phyloP scores from a whole-genome alignment of 1,140 invertebrate species.

The Scaptomyza pallida region DNA sequence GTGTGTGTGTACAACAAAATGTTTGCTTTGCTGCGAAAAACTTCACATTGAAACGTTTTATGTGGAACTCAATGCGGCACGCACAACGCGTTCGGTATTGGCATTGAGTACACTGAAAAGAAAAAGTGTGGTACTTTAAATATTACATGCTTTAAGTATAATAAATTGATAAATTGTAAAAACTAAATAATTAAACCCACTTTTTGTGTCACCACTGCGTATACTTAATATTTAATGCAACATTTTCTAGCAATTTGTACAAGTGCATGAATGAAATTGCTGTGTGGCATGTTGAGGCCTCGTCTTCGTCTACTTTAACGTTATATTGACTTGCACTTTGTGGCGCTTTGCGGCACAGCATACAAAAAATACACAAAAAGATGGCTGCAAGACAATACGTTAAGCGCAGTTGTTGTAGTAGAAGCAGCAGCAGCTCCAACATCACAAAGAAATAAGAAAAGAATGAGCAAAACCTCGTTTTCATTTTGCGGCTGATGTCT shows the following conservation, averaged over 20 bases:
- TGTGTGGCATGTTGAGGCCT: conserved; percentile 15
- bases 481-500: conserved; percentile 49
- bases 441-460: too few species aligned
- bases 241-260: too few species aligned
- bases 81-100: conserved; percentile 37
- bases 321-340: conserved; percentile 75
- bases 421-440: too few species aligned
- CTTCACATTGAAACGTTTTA: conserved; percentile 38
- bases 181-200: too few species aligned
- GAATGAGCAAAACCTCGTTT: conserved; percentile 39
- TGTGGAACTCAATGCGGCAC: conserved; percentile 38
- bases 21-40: conserved; percentile 50
- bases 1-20: conserved; percentile 30
- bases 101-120: conserved; percentile 13
- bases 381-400: conserved; percentile 56
- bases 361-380: conserved; percentile 44
- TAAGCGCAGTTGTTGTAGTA: not conserved
- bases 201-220: too few species aligned
- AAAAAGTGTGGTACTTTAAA: too few species aligned
- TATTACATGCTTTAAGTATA: too few species aligned
- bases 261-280: not conserved
- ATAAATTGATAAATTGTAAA: too few species aligned
- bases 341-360: conserved; percentile 60
- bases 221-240: too few species aligned
- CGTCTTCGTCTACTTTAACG: conserved; percentile 18